These are phyloP conservation scores for Pecten maximus DNA, from an alignment of 2,888 invertebrate genomes.

Conservation along the genomic window DNA sequence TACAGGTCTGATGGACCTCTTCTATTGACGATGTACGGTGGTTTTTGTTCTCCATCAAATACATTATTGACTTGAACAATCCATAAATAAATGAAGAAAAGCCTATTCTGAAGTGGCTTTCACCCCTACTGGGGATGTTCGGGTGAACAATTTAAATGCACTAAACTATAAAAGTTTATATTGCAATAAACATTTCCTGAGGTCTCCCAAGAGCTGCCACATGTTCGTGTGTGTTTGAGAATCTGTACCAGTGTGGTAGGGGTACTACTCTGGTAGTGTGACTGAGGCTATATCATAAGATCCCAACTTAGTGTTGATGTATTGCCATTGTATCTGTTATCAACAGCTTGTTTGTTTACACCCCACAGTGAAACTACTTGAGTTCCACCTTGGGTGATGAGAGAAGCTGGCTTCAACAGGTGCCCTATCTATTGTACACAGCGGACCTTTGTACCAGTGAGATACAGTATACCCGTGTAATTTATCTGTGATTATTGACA, in stretches of 20 bases:
- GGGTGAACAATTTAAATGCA: not conserved
- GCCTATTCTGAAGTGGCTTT: not conserved
- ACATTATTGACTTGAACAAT: not conserved
- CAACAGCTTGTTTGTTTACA: slow-evolving; percentile 16
- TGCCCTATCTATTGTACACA: slow-evolving; percentile 25
- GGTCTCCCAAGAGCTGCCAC: slow-evolving; percentile 18
- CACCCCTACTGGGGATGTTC: not conserved
- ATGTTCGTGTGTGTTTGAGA: not conserved
- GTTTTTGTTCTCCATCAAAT: no score
- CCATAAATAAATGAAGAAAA: not conserved
- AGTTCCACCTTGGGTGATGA: slow-evolving; percentile 32
- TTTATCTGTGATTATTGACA: slow-evolving; percentile 25
- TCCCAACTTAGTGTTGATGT: not conserved
- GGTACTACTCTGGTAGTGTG: not conserved
- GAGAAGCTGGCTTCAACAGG: slow-evolving; percentile 29
- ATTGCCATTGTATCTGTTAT: not conserved
- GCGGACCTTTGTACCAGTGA: not conserved
- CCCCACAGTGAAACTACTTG: not conserved
- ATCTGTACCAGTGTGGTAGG: not conserved
- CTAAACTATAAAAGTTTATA: slow-evolving; percentile 9
- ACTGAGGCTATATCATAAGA: not conserved
- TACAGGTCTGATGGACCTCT: not conserved
- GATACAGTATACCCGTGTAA: not conserved
- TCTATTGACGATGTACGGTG: not conserved
- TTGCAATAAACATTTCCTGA: not conserved